These are phyloP conservation scores for Tridacna gigas DNA, from an alignment of 2,888 invertebrate genomes.

Conservation along the genomic window DNA sequence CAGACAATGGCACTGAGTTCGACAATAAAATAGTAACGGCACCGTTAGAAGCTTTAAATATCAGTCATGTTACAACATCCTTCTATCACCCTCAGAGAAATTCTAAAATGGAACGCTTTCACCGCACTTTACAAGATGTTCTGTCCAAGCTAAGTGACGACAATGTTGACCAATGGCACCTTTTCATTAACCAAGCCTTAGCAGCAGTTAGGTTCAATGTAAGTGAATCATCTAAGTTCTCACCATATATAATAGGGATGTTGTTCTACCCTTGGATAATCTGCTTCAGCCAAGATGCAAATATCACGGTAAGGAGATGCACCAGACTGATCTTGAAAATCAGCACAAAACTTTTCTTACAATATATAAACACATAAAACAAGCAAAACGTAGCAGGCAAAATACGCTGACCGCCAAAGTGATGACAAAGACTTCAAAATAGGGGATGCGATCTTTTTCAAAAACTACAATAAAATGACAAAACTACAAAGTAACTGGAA, in stretches of 20 bases:
- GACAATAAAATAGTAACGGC: conserved; percentile 5
- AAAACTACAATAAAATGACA: no score
- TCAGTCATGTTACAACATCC: conserved; percentile 13
- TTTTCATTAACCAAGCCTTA: conserved; percentile 7
- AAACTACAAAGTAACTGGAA: no score
- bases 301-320: conserved; percentile 22
- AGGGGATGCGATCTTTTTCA: no score
- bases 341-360: no score
- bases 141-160: conserved; percentile 1
- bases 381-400: no score
- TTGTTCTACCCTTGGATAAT: conserved; percentile 13
- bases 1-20: conserved; percentile 33
- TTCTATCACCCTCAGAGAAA: conserved; percentile 24
- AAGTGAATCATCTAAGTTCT: conserved; percentile 16
- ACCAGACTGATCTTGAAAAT: no score
- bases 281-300: conserved; percentile 20
- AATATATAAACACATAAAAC: no score
- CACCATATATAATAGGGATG: conserved; percentile 16
- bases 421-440: no score
- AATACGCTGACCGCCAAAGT: no score
- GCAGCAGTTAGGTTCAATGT: conserved; percentile 22
- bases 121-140: conserved; percentile 21
- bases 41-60: conserved; percentile 22
- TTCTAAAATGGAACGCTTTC: conserved; percentile 22
- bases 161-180: conserved; percentile 9